Conservation (phyloP, 2,797 vertebrate species). For the Cossypha niveicapilla region DNA sequence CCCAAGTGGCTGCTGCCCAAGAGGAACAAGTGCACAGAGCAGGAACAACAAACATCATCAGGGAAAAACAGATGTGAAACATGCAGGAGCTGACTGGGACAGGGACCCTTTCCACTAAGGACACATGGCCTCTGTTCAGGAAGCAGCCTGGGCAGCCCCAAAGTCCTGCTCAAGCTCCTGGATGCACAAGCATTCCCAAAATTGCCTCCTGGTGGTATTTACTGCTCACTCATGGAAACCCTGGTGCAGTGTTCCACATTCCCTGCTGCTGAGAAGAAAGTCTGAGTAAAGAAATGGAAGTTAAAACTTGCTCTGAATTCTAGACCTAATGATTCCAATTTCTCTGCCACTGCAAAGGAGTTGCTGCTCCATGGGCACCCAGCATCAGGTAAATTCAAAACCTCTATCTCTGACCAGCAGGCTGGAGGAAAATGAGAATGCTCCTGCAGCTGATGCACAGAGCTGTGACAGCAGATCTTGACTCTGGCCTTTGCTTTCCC, state of each 20-base stretch:
- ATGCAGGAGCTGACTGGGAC: not conserved
- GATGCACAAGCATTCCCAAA: not conserved
- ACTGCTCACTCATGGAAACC: not conserved
- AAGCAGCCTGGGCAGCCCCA: not conserved
- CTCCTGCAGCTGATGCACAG: not conserved
- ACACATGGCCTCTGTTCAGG: not conserved
- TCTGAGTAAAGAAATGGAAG: not conserved
- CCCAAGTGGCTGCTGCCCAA: not conserved
- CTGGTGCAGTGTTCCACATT: not conserved
- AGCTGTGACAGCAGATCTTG: not conserved
- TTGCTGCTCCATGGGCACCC: not conserved
- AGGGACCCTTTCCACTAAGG: not conserved
- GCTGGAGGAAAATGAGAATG: not conserved
- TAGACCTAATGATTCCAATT: not conserved
- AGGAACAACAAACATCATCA: not conserved
- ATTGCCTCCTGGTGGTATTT: not conserved
- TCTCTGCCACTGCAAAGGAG: not conserved
- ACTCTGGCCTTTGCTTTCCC: not conserved
- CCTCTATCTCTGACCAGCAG: not conserved
- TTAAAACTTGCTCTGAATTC: not conserved
- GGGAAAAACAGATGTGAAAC: constrained; percentile 1
- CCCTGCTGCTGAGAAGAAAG: not conserved
- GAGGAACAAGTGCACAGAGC: not conserved
- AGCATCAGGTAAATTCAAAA: not conserved
- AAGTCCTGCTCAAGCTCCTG: not conserved